Base-by-base conservation (phyloP, 2,113 vertebrate species). In the Orcinus orca region DNA sequence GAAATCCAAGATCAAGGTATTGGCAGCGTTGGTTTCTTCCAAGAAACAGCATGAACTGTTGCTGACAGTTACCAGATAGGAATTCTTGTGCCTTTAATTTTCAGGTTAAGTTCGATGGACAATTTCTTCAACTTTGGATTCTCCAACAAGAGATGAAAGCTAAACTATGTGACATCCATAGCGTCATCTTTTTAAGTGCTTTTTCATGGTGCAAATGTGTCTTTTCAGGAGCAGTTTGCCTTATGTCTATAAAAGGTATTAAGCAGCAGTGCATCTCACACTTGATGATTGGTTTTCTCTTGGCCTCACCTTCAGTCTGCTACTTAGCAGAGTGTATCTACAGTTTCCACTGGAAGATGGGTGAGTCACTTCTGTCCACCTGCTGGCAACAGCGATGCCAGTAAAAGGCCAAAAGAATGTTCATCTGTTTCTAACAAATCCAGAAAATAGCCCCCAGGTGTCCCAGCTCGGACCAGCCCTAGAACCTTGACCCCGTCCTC, bases 211-310 rank as follows among this genome's bases (percentile, higher is more conserved):
- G 38, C 25, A 68, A 83, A 77, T 81, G 44, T 70, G 12, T 76
- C 84, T 47, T 84, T 77, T 95, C 53, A 53, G 82, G 81, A 95
- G 53, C 5, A 70, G n/a, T 79, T 94, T 84, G 38, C 33, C 90
- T 88, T 67, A 36, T 80, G 86, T 71, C 53, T 96, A 38, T 76
- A 47, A 87, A 84, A 93, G 17, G 31, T 74, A 81, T 38, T 96
- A 71, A 67, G 21, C 21, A 96, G 73, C 36, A 88, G 68, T 84
- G 74, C 50, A 93, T 85, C 96, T 96, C 60, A 70, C 65, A 90
- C 58, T 81, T 88, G 33, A 62, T 96, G 70, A 95, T 73, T 88
- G 44, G 33, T 47, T 96, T 97, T 93, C 92, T 91, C 36, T 77
- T 91, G 29, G 71, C 36, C 65, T 82, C 77, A 65, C 60, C 38